Evolutionary conservation across 2,888 invertebrate species (phyloP).

Genomic region (Tribolium freemani): DNA sequence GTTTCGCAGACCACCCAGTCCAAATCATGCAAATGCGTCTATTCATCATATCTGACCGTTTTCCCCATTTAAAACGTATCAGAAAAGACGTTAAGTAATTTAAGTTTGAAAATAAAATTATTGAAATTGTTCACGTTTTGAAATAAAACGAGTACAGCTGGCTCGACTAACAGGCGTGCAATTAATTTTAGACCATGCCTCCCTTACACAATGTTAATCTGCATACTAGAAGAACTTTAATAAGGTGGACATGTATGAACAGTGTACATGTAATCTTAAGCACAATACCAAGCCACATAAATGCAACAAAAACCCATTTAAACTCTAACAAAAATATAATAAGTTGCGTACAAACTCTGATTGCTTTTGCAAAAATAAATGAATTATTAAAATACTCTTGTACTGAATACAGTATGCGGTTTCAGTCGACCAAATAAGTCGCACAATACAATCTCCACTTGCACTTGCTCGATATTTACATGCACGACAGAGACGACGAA

Average conservation of each 20-base stretch:
- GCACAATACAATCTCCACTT: background rate
- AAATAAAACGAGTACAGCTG: constrained; percentile 31
- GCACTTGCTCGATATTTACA: background rate
- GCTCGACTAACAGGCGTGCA: constrained; percentile 46
- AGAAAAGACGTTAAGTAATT: constrained; percentile 9
- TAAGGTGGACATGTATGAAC: constrained; percentile 57
- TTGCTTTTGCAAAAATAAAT: constrained; percentile 58
- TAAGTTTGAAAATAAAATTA: constrained; percentile 6
- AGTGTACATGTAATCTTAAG: constrained; percentile 44
- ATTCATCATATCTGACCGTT: background rate
- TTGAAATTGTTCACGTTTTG: constrained; percentile 23
- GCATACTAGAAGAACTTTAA: constrained; percentile 54
- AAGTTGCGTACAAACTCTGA: constrained; percentile 56
- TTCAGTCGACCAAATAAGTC: constrained; percentile 24
- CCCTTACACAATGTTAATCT: constrained; percentile 55
- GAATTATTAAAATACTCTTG: constrained; percentile 56
- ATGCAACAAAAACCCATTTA: constrained; percentile 58
- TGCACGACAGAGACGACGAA: constrained; percentile 19
- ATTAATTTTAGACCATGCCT: constrained; percentile 56
- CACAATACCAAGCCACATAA: constrained; percentile 46
- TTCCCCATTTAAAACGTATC: background rate
- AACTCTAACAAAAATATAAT: constrained; percentile 57
- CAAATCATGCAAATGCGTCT: constrained; percentile 7
- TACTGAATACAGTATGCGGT: constrained; percentile 36
- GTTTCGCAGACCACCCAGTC: constrained; percentile 28